Evolutionary conservation across 1,140 invertebrate species (phyloP).

Genomic region (Tigriopus japonicus): DNA sequence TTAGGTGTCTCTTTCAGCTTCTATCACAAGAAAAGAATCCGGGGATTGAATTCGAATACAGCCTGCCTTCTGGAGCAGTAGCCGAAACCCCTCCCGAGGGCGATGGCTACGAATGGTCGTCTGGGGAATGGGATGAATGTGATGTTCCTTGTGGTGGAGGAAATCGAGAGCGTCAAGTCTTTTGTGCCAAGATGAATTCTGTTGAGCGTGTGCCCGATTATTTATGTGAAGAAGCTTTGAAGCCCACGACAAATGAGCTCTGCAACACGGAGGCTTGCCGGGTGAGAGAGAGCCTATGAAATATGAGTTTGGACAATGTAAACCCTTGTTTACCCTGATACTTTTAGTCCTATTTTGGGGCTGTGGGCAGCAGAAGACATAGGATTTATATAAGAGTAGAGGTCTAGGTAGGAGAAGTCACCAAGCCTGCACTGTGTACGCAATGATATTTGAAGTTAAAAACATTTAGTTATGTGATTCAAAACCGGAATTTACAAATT

Average conservation of each 20-base stretch:
- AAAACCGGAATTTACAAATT: too few species aligned
- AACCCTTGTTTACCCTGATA: too few species aligned
- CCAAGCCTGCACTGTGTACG: too few species aligned
- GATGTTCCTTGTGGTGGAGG: conserved; percentile 68
- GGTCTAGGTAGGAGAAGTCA: too few species aligned
- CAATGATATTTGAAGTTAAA: too few species aligned
- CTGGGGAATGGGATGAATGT: conserved; percentile 57
- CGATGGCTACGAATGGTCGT: conserved; percentile 37
- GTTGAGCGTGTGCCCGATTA: conserved; percentile 44
- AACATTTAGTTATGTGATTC: too few species aligned
- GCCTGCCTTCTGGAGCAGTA: conserved; percentile 49
- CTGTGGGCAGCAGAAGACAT: too few species aligned
- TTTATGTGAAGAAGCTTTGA: conserved; percentile 51
- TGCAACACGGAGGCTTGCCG: conserved; percentile 58
- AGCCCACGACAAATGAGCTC: conserved; percentile 42
- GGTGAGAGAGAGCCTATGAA: conserved; percentile 17
- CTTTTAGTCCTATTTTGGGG: too few species aligned
- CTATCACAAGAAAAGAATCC: conserved; percentile 66
- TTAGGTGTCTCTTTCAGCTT: conserved; percentile 34
- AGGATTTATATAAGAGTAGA: too few species aligned
- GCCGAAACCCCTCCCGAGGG: conserved; percentile 24
- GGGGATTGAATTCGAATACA: conserved; percentile 78
- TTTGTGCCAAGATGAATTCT: conserved; percentile 29
- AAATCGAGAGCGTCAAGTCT: conserved; percentile 23
- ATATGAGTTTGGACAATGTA: too few species aligned